These are phyloP conservation scores for Drosophila teissieri DNA, from an alignment of 1,140 invertebrate species.

Conservation along the genomic window DNA sequence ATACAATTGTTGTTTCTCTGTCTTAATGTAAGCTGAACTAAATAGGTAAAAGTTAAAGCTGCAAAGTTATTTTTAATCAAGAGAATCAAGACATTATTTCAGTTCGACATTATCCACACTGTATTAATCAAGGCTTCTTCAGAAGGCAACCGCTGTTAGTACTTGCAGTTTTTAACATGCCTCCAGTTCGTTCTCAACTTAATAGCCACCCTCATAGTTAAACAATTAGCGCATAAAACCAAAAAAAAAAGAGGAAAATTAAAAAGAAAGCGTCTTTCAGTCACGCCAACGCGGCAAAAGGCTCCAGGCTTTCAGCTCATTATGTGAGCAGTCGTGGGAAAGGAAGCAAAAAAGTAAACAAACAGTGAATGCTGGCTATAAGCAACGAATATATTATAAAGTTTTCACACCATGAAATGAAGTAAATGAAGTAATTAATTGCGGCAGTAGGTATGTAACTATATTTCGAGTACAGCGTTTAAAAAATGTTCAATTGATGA, in stretches of 20 bases:
- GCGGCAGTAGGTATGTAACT: too few species aligned
- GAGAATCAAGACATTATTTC: neutral
- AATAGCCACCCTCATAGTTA: slow-evolving; percentile 28
- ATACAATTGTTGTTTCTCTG: neutral
- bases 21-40: neutral
- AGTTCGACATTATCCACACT: slow-evolving; percentile 1
- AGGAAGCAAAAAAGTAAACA: slow-evolving; percentile 37
- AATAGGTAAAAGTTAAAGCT: neutral
- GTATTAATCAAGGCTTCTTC: slow-evolving; percentile 28
- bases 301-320: slow-evolving; percentile 45
- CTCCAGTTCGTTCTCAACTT: slow-evolving; percentile 10
- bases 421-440: too few species aligned
- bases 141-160: slow-evolving; percentile 11
- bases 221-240: slow-evolving; percentile 39
- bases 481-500: neutral
- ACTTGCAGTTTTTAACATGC: slow-evolving; percentile 20
- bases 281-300: slow-evolving; percentile 44
- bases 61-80: neutral
- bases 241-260: slow-evolving; percentile 9
- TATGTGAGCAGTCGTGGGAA: slow-evolving; percentile 44
- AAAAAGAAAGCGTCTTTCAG: slow-evolving; percentile 38
- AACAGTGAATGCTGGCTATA: slow-evolving; percentile 10
- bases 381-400: neutral
- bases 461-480: too few species aligned
- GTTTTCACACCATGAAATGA: too few species aligned